A percentile compares a stretch with the other conserved stretches of the same genome.
Conservation (phyloP, 2,113 vertebrate genomes). For the Ranitomeya imitator region DNA sequence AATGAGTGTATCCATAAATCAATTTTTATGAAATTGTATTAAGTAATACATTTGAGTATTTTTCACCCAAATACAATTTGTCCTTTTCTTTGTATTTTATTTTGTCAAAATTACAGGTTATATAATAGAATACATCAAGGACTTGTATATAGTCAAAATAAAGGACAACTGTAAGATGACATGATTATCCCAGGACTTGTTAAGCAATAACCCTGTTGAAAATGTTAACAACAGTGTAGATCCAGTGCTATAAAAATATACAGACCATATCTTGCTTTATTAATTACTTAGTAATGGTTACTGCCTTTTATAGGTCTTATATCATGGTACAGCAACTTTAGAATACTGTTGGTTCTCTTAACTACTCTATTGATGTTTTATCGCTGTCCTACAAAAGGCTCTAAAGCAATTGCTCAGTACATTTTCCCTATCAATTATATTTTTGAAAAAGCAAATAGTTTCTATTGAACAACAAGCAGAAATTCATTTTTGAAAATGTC, state of each 20-base stretch:
- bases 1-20: too few species aligned
- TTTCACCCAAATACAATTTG: background rate
- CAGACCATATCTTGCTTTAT: background rate
- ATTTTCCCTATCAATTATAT: background rate
- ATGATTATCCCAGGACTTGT: background rate
- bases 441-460: too few species aligned
- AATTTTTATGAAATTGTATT: too few species aligned
- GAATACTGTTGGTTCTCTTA: background rate
- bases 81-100: background rate
- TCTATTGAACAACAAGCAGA: background rate
- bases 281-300: conserved; percentile 4
- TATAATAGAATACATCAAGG: background rate
- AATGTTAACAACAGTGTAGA: background rate
- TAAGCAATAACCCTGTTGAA: background rate
- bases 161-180: background rate
- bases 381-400: background rate
- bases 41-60: too few species aligned
- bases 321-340: conserved; percentile 11
- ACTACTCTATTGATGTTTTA: background rate
- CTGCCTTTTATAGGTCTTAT: background rate
- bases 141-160: background rate
- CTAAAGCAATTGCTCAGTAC: background rate
- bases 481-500: background rate
- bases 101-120: background rate
- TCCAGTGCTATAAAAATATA: conserved; percentile 1